A percentile compares a stretch with the other conserved stretches of the same genome.
Conservation (phyloP, 2,888 invertebrate species). For the Clunio marinus region DNA sequence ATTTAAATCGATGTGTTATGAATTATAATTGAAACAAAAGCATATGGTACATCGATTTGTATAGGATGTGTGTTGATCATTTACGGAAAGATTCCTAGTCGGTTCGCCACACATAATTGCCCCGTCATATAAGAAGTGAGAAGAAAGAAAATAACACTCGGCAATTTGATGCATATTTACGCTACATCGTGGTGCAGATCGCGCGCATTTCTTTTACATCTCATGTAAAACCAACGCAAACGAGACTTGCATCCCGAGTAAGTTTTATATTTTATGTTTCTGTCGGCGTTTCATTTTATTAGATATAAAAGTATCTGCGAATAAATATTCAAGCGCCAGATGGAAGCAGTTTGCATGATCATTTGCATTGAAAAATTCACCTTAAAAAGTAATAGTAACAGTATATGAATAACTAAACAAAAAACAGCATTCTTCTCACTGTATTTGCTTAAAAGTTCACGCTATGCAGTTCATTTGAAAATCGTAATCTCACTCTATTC, state of each 20-base stretch:
- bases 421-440: background rate
- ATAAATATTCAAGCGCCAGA: slow-evolving; percentile 20
- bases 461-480: background rate
- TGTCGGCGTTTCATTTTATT: background rate
- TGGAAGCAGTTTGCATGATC: background rate
- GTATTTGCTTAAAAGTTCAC: slow-evolving; percentile 11
- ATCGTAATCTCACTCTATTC: background rate
- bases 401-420: no score
- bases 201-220: background rate
- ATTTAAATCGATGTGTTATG: background rate
- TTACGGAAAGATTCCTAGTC: background rate
- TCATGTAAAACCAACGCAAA: slow-evolving; percentile 8
- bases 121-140: slow-evolving; percentile 2
- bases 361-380: background rate
- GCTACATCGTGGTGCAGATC: background rate
- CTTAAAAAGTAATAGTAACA: slow-evolving; percentile 1
- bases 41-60: no score
- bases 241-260: slow-evolving; percentile 2
- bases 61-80: no score
- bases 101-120: slow-evolving; percentile 6
- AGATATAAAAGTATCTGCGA: slow-evolving; percentile 12
- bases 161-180: background rate
- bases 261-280: background rate
- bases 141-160: background rate
- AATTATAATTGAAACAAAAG: no score